Evolutionary conservation across 2,113 vertebrate genomes (phyloP).

Genomic region (Dicaeum eximium): DNA sequence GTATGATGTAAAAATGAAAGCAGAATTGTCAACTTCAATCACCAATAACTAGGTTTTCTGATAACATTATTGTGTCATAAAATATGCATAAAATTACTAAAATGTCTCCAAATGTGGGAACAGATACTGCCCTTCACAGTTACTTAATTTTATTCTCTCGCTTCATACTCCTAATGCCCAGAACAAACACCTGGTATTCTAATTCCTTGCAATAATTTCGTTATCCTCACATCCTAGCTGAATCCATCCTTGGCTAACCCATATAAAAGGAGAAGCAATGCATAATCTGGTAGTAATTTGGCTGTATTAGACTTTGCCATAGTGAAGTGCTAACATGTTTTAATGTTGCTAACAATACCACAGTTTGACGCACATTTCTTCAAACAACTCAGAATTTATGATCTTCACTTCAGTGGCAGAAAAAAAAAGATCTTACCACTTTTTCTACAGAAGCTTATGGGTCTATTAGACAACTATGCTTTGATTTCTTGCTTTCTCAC

Average conservation of each 20-base stretch:
- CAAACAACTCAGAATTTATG: not conserved
- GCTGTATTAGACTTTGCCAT: not conserved
- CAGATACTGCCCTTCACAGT: not conserved
- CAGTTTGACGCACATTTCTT: fast-evolving
- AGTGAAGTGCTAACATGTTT: not conserved
- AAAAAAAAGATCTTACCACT: not conserved
- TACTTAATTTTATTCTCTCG: not conserved
- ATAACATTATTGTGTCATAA: not conserved
- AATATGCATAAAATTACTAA: not conserved
- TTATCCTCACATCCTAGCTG: not conserved
- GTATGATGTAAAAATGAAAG: not conserved
- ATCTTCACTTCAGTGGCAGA: not conserved
- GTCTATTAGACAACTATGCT: not conserved
- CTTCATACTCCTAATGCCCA: not conserved
- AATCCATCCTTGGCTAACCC: not conserved
- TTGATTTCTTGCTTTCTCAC: not conserved
- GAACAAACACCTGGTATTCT: not conserved
- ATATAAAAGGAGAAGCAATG: not conserved
- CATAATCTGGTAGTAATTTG: not conserved
- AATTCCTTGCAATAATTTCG: not conserved
- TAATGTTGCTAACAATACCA: no score
- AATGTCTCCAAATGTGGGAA: not conserved
- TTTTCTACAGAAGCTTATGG: not conserved
- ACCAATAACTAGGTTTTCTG: not conserved
- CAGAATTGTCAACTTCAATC: not conserved